phyloP scores from a whole-genome alignment of 1,140 invertebrate species.

The Euwallacea fornicatus region DNA sequence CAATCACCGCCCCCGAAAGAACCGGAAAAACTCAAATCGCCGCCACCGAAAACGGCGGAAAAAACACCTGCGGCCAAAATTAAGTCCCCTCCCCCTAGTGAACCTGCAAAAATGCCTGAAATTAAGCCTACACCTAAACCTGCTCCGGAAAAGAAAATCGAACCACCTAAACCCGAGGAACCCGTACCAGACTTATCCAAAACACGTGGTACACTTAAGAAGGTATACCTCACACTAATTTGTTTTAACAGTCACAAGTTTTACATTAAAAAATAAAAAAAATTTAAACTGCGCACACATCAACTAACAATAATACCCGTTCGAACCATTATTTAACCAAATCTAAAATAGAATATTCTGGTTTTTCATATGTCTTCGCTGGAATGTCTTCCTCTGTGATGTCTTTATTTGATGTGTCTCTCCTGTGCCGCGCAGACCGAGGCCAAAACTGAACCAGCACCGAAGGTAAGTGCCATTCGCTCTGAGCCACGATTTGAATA shows the following conservation, averaged over 20 bases:
- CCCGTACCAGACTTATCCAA: slow-evolving; percentile 33
- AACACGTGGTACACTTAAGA: slow-evolving; percentile 33
- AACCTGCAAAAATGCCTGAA: slow-evolving; percentile 49
- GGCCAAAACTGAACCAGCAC: slow-evolving; percentile 44
- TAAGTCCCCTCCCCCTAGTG: slow-evolving; percentile 35
- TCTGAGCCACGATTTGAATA: slow-evolving; percentile 5
- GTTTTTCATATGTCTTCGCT: slow-evolving; percentile 33
- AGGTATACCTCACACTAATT: slow-evolving; percentile 27
- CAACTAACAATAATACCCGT: neutral
- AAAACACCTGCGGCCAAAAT: slow-evolving; percentile 48
- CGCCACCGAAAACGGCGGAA: slow-evolving; percentile 34
- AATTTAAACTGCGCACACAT: too few relatives aligned
- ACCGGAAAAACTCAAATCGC: slow-evolving; percentile 39
- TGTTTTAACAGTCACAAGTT: neutral
- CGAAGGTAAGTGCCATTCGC: slow-evolving; percentile 46
- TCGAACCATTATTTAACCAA: neutral
- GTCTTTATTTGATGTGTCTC: neutral
- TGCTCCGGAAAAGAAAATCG: slow-evolving; percentile 43
- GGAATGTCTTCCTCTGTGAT: slow-evolving; percentile 37
- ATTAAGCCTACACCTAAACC: slow-evolving; percentile 46
- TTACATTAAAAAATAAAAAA: too few relatives aligned
- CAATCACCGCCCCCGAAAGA: slow-evolving; percentile 44
- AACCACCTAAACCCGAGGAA: slow-evolving; percentile 40
- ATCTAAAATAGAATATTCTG: neutral
- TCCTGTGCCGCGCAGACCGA: slow-evolving; percentile 40